Base-by-base conservation (phyloP, 1,140 invertebrate genomes). In the Ditylenchus dipsaci region DNA sequence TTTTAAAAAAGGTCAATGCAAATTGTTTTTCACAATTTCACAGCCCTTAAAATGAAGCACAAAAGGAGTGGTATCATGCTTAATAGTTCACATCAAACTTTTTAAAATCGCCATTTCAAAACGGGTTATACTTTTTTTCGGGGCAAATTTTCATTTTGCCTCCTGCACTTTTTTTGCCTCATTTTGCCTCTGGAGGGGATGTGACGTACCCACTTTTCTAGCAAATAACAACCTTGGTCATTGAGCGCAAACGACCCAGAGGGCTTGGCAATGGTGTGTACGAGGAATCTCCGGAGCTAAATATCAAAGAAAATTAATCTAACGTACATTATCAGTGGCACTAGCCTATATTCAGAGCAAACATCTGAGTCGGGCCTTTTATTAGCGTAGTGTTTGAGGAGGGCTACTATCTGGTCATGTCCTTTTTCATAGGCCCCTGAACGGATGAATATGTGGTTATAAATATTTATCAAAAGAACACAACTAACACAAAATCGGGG, bases 391-490 rank as follows among this genome's bases (percentile, higher is more conserved):
- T 85, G 83, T 67, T 86, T 86, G 7, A 86, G 77, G 30, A 86
- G 71, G 11, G 84, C 84, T 17, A 86, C 85, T 63, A 86, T 86
- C 62, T 82, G 77, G 75, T 86, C 85, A 79, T 86, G 84, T 23
- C 85, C 85, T 80, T 81, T 79, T 69, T 86, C 85, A 75, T 86
- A 86, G 1, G 85, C 85, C 85, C 85, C 86, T 76, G 86, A 83
- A 13, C 11, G n/a, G n/a, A n/a, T 38, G 11, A 38, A 11, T 38
- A 38, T 3, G 11, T 38, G 33, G 33, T 38, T 11, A 11, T 5
- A 11, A 11, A 38, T 38, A 38, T 3, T 38, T 38, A 38, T n/a
- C n/a, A 38, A 38, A 38, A 38, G 33, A 38, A 38, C n/a, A 38
- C 33, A 38, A 11, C 33, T 38, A 3, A 38, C 33, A 53, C 3